A percentile compares a stretch with the other conserved stretches of the same genome.
These are phyloP conservation scores for Chaunax sp. DNA, from an alignment of 2,797 vertebrate genomes.

Conservation along the genomic window DNA sequence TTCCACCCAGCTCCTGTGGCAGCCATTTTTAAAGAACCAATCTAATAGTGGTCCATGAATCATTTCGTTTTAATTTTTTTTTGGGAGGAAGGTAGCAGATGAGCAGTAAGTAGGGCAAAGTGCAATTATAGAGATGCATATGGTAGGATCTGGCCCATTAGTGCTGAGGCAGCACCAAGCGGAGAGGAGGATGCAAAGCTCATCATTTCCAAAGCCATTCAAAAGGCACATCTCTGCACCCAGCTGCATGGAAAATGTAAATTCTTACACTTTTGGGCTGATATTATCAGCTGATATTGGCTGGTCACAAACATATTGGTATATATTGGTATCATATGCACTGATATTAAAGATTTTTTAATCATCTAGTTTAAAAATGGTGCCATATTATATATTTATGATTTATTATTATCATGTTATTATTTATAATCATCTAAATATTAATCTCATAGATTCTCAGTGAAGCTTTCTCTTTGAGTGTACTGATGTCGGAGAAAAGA, in stretches of 20 bases:
- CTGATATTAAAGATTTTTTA: no score
- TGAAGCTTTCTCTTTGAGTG: no score
- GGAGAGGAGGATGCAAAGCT: conserved; percentile 26
- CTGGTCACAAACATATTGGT: no score
- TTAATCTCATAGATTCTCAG: no score
- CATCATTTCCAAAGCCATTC: conserved; percentile 33
- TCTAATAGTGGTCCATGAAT: not conserved
- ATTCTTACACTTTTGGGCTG: conserved; percentile 11
- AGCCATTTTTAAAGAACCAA: not conserved
- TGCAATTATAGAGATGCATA: conserved; percentile 50
- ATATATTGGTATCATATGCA: no score
- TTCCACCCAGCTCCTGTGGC: not conserved
- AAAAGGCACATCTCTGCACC: conserved; percentile 15
- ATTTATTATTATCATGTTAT: no score
- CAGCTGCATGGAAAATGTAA: conserved; percentile 8
- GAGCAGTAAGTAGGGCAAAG: conserved; percentile 3
- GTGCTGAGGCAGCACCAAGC: conserved; percentile 22
- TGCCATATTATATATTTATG: no score
- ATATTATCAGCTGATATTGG: no score
- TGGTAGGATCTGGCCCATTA: conserved; percentile 20
- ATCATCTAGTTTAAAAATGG: no score
- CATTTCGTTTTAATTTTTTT: not conserved
- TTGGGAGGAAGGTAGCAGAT: not conserved
- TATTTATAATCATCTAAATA: no score
- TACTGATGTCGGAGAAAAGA: no score